Evolutionary conservation across 2,113 vertebrate species (phyloP), one percentile per base, ranked within the genome.

Genomic region (Poeciliopsis retropinna): DNA sequence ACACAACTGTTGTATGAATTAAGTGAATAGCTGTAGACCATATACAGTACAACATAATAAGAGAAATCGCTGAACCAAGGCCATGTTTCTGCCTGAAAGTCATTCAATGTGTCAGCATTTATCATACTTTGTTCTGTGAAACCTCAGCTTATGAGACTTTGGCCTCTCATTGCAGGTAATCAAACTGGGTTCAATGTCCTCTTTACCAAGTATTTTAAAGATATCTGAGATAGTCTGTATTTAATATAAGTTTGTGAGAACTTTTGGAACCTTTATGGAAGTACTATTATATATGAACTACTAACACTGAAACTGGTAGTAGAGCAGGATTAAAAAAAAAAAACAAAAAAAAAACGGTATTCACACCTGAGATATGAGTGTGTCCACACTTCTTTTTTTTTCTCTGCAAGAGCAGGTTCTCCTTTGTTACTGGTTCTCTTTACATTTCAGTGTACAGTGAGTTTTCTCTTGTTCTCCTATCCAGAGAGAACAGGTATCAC

Each of bases 161-260:
- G 88, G 25, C 77, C 92, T 82, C 81, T 89, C 83, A 79, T 85
- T 88, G 63, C 76, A 86, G 83, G 89, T 91, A 87, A 88, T 89
- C 87, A 93, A 91, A 91, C 86, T 87, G 22, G 39, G 85, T 93
- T 78, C 88, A 93, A 93, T 82, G 89, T 93, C 84, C 80, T 90
- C 76, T 94, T 94, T 92, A 75, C 70, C 60, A 65, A 75, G 65
- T 66, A 67, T 75, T 78, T 88, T 74, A 79, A 31, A 78, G 90
- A 83, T 88, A 86, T 80, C 76, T 85, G 72, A 57, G 66, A 86
- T 69, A 78, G 29, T 84, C 70, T 88, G 87, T 64, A 66, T 54
- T 82, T 86, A 89, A 88, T 78, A 80, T 81, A 83, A 25, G 83
- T 86, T 72, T 60, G 0, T n/a, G 51, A 12, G 10, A 37, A 60